Conservation (phyloP, 2,113 vertebrate genomes). For the Siphamia tubifer region DNA sequence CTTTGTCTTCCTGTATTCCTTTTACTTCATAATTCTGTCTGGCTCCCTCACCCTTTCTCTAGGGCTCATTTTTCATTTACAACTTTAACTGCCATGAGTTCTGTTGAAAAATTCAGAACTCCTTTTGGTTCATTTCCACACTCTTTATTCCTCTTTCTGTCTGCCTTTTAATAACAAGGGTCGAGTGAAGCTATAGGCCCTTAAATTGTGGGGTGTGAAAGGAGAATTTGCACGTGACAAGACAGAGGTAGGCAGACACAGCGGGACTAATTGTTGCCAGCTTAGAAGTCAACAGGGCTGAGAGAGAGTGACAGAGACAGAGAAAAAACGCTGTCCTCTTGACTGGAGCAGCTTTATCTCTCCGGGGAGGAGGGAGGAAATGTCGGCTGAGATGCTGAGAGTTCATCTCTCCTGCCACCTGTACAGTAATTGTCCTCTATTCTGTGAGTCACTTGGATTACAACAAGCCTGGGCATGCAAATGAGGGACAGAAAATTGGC, state of each 20-base stretch:
- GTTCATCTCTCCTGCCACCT: slow-evolving; percentile 63
- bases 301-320: background rate
- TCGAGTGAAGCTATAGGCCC: background rate
- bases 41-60: background rate
- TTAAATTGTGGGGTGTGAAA: slow-evolving; percentile 12
- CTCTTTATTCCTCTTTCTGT: background rate
- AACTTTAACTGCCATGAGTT: background rate
- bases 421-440: slow-evolving; percentile 71
- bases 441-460: slow-evolving; percentile 57
- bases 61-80: background rate
- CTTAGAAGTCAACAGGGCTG: slow-evolving; percentile 5
- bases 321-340: slow-evolving; percentile 3
- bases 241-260: slow-evolving; percentile 15
- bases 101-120: background rate
- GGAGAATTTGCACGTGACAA: background rate
- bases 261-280: slow-evolving; percentile 31
- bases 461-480: slow-evolving; percentile 51
- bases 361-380: slow-evolving; percentile 26
- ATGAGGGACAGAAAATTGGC: slow-evolving; percentile 67
- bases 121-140: background rate
- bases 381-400: slow-evolving; percentile 31
- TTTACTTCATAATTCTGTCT: background rate
- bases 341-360: slow-evolving; percentile 35
- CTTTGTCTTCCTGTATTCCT: background rate
- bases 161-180: background rate